Conservation (phyloP, 2,113 vertebrate genomes). For the Geococcyx californianus region DNA sequence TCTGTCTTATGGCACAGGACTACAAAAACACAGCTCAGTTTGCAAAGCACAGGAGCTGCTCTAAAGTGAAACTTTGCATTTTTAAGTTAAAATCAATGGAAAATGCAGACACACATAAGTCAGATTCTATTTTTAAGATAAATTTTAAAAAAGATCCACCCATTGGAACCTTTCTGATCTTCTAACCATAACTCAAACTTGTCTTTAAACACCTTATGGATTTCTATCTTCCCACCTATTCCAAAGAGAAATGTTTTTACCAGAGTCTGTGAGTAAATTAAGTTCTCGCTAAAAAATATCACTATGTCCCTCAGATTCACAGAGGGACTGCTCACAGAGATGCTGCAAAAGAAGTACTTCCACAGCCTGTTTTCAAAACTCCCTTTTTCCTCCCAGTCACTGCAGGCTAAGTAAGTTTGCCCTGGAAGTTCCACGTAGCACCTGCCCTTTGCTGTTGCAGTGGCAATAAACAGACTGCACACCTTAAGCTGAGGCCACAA, state of each 20-base stretch:
- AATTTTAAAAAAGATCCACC: neutral
- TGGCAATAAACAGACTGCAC: neutral
- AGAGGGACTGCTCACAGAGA: neutral
- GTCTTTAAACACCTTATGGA: neutral
- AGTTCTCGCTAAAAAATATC: neutral
- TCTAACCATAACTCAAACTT: neutral
- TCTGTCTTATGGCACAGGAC: neutral
- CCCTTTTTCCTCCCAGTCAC: neutral
- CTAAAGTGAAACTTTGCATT: neutral
- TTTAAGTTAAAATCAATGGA: neutral
- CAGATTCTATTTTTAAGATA: neutral
- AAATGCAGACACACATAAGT: neutral
- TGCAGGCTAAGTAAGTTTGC: neutral
- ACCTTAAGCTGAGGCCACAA: neutral
- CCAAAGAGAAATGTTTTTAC: neutral
- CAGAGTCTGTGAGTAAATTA: neutral
- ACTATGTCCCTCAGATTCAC: neutral
- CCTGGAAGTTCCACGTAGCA: neutral
- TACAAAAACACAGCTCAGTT: neutral
- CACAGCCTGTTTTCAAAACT: neutral
- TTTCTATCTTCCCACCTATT: neutral
- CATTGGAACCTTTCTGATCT: neutral
- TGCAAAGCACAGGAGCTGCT: neutral
- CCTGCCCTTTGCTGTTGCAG: neutral
- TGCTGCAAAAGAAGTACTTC: neutral